Evolutionary conservation across 92 coral and sea anemone species (phyloP).

Genomic region (Epizoanthus scotinus): DNA sequence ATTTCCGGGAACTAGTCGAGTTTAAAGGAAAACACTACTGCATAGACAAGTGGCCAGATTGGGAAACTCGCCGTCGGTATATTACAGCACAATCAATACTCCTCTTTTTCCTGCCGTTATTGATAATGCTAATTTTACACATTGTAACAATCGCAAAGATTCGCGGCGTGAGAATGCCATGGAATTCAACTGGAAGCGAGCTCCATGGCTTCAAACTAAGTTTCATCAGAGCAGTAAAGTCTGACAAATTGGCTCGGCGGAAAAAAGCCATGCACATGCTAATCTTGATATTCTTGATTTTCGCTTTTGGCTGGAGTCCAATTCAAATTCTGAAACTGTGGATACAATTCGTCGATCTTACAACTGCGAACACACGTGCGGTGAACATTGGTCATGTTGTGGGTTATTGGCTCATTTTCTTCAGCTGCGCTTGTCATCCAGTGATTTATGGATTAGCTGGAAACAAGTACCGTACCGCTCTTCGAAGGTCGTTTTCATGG

Average conservation of each 20-base stretch:
- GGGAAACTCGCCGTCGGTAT: slow-evolving; percentile 42
- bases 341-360: slow-evolving; percentile 25
- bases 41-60: slow-evolving; percentile 64
- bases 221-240: not conserved
- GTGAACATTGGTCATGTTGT: slow-evolving; percentile 49
- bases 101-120: slow-evolving; percentile 68
- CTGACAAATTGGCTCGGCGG: slow-evolving; percentile 53
- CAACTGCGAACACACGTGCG: not conserved
- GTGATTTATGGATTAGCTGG: slow-evolving; percentile 75
- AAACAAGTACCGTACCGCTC: slow-evolving; percentile 68
- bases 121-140: slow-evolving; percentile 68
- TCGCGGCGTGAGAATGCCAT: slow-evolving; percentile 37
- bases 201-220: not conserved
- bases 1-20: slow-evolving; percentile 32
- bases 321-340: slow-evolving; percentile 44
- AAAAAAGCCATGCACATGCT: slow-evolving; percentile 78
- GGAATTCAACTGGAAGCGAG: not conserved
- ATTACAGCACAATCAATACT: slow-evolving; percentile 48
- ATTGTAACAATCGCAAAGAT: slow-evolving; percentile 60
- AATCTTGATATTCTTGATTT: slow-evolving; percentile 54
- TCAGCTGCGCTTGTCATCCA: slow-evolving; percentile 73
- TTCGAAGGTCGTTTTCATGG: slow-evolving; percentile 54
- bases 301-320: slow-evolving; percentile 70
- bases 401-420: slow-evolving; percentile 52
- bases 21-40: slow-evolving; percentile 44